phyloP scores from a whole-genome alignment of 1,140 invertebrate genomes.

The Diuraphis noxia region DNA sequence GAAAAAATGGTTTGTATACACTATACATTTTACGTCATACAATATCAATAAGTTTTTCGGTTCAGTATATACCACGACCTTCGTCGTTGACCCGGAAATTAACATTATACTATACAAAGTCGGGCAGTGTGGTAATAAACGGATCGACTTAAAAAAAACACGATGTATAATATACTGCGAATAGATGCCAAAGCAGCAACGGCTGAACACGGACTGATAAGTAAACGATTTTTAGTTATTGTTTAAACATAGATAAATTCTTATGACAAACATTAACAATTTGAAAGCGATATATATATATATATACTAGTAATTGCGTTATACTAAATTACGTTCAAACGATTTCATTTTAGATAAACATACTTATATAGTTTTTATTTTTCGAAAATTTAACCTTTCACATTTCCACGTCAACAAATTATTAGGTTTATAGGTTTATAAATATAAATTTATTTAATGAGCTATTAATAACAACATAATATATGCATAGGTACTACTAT shows the following conservation, averaged over 20 bases:
- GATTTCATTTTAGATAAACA: background rate
- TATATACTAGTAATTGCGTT: no score
- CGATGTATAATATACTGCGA: background rate
- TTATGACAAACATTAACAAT: background rate
- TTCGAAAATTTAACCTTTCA: background rate
- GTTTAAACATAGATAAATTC: background rate
- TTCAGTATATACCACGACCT: background rate
- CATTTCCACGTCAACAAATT: background rate
- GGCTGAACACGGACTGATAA: background rate
- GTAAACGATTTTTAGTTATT: background rate
- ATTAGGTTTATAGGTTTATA: background rate
- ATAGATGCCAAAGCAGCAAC: background rate
- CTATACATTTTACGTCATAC: background rate
- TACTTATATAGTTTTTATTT: background rate
- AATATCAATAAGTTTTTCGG: background rate
- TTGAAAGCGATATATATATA: background rate
- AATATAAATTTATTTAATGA: background rate
- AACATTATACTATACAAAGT: background rate
- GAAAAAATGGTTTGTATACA: background rate
- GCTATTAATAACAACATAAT: background rate
- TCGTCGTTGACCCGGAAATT: slow-evolving; percentile 11
- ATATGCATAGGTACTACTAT: background rate
- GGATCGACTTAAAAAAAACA: background rate
- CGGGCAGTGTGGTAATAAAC: background rate
- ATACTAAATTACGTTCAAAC: background rate